Evolutionary conservation across 2,888 invertebrate species (phyloP), one percentile per base, ranked within the genome.

Genomic region (Ochropacha duplaris): DNA sequence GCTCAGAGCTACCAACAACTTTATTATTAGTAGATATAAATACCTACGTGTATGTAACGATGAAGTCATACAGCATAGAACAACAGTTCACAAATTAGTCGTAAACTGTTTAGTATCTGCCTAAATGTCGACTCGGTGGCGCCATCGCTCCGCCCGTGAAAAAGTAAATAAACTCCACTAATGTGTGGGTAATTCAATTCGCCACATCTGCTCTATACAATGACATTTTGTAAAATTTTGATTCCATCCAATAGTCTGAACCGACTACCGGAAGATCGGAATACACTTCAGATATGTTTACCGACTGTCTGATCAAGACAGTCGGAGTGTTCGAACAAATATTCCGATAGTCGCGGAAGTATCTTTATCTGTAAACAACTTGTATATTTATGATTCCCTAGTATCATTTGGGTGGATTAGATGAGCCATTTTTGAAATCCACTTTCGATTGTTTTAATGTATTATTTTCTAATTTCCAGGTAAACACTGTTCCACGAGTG

Each of bases 141-240:
- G 65, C 60, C 68, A 66, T 66, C 61, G 65, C 67, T 60, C 64
- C 63, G 70, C 57, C 57, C 64, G 56, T 34, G 57, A 68, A 70
- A 68, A 72, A 69, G 4, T 63, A 72, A 73, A 74, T 68, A 68
- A 71, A 66, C 64, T 57, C 64, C 63, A 65, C 68, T 72, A 69
- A 75, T 73, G 67, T 66, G 67, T 71, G 69, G 66, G 69, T 77
- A 77, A 76, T 77, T 73, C 72, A 68, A 75, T 68, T 72, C 66
- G 69, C 76, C 76, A 72, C 72, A 74, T 69, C 69, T 76, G 76
- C 64, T 59, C 56, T 58, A 59, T 68, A 54, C 61, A 71, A n/a
- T n/a, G n/a, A n/a, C n/a, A n/a, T n/a, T n/a, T n/a, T n/a, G n/a
- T n/a, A n/a, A n/a, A n/a, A n/a, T n/a, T n/a, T n/a, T n/a, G n/a